Conservation (phyloP, 2,888 invertebrate species). For the Drosophila atroscutellata region DNA sequence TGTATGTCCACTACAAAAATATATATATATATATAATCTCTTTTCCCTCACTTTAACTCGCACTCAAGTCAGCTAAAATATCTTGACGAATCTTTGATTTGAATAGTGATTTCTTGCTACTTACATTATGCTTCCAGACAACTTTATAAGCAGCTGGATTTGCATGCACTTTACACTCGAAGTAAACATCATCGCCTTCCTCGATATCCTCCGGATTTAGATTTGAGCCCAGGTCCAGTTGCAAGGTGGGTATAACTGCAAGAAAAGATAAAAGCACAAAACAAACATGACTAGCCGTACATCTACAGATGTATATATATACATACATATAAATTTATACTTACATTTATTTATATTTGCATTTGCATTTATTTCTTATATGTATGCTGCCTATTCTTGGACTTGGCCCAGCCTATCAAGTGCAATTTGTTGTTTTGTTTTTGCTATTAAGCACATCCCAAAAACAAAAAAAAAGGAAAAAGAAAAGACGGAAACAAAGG, state of each 20-base stretch:
- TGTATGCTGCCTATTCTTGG: slow-evolving; percentile 22
- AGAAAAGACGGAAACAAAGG: neutral
- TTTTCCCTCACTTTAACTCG: neutral
- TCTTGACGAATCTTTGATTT: slow-evolving; percentile 38
- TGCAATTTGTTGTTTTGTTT: slow-evolving; percentile 57
- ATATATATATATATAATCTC: neutral
- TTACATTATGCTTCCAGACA: slow-evolving; percentile 92
- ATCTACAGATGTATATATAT: neutral
- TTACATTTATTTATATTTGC: neutral
- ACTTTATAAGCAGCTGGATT: slow-evolving; percentile 93
- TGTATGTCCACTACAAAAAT: neutral
- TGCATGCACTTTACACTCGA: slow-evolving; percentile 91
- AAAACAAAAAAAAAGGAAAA: slow-evolving; percentile 5
- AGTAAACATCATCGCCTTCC: slow-evolving; percentile 92
- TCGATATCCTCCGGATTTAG: slow-evolving; percentile 92
- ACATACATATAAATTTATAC: neutral
- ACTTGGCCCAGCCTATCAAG: slow-evolving; percentile 46
- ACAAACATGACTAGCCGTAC: slow-evolving; percentile 18
- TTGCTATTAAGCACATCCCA: slow-evolving; percentile 28
- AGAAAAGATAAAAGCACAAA: slow-evolving; percentile 41
- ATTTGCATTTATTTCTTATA: slow-evolving; percentile 39
- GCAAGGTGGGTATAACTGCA: slow-evolving; percentile 89
- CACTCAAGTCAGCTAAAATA: slow-evolving; percentile 28
- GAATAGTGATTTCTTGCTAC: slow-evolving; percentile 82
- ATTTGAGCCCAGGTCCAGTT: slow-evolving; percentile 90